phyloP scores from a whole-genome alignment of 2,113 vertebrate species.

The Xenopus tropicalis region DNA sequence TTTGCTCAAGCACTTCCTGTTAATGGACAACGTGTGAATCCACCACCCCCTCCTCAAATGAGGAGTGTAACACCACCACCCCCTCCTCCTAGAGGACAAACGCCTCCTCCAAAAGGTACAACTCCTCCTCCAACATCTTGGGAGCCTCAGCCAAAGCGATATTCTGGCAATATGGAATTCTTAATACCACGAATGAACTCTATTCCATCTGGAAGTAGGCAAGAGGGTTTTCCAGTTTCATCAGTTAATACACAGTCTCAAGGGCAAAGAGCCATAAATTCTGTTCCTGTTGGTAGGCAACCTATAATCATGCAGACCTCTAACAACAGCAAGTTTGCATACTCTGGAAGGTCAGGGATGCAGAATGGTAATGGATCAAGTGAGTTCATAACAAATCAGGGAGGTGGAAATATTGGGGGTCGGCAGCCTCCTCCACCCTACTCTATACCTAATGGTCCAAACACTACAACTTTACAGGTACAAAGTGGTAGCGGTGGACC shows the following conservation, averaged over 20 bases:
- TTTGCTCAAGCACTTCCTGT: conserved; percentile 78
- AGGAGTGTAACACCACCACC: conserved; percentile 84
- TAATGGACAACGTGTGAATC: conserved; percentile 81
- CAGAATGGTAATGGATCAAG: conserved; percentile 79
- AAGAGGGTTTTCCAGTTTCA: conserved; percentile 77
- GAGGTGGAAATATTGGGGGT: conserved; percentile 62
- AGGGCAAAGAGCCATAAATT: conserved; percentile 81
- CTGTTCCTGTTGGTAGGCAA: conserved; percentile 84
- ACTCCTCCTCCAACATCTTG: conserved; percentile 80
- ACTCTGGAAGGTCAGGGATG: conserved; percentile 76
- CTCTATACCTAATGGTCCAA: conserved; percentile 81
- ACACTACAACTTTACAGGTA: conserved; percentile 81
- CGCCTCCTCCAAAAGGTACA: conserved; percentile 71
- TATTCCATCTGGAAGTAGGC: conserved; percentile 82
- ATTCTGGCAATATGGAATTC: conserved; percentile 92
- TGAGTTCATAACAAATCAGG: conserved; percentile 81
- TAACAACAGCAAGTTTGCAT: conserved; percentile 81
- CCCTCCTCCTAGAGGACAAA: conserved; percentile 75
- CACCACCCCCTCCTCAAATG: conserved; percentile 81
- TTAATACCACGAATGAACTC: conserved; percentile 87
- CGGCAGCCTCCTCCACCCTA: conserved; percentile 90
- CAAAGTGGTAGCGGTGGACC: conserved; percentile 72
- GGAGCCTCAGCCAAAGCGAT: conserved; percentile 88
- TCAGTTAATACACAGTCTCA: conserved; percentile 66
- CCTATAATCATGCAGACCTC: conserved; percentile 94